These are phyloP conservation scores for Omphaloscelis lunosa DNA, from an alignment of 2,888 invertebrate genomes.

Conservation along the genomic window DNA sequence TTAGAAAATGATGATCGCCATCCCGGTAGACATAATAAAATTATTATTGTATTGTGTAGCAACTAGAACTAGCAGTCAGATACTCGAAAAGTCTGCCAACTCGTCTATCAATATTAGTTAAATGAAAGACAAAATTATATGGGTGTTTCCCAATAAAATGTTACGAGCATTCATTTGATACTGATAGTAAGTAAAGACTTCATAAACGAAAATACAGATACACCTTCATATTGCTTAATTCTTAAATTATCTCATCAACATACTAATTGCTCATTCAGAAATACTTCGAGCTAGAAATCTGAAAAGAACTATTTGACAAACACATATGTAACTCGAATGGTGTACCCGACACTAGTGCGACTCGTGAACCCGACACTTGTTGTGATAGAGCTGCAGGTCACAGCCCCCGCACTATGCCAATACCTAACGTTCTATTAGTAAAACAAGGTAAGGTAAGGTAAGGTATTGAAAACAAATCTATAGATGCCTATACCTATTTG, in stretches of 20 bases:
- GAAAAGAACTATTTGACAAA: slow-evolving; percentile 28
- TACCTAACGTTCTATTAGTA: slow-evolving; percentile 20
- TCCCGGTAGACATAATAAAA: neutral
- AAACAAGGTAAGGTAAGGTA: no score
- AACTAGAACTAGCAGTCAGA: neutral
- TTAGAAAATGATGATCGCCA: neutral
- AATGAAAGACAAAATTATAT: neutral
- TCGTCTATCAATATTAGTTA: neutral
- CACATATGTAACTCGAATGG: slow-evolving; percentile 45
- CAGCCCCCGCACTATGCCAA: slow-evolving; percentile 54
- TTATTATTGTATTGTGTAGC: neutral
- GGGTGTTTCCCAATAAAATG: neutral
- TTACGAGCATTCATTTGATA: no score
- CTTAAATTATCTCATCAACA: neutral
- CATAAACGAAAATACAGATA: no score
- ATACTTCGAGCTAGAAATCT: neutral
- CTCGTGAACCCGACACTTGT: slow-evolving; percentile 51
- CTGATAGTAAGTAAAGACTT: no score
- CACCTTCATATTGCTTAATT: no score
- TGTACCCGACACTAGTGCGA: slow-evolving; percentile 39
- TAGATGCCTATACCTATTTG: neutral
- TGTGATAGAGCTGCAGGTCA: slow-evolving; percentile 57
- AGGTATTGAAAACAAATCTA: slow-evolving; percentile 3
- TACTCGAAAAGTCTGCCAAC: neutral
- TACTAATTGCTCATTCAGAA: neutral